Evolutionary conservation across 2,113 vertebrate genomes (phyloP).

Genomic region (Dicaeum eximium): DNA sequence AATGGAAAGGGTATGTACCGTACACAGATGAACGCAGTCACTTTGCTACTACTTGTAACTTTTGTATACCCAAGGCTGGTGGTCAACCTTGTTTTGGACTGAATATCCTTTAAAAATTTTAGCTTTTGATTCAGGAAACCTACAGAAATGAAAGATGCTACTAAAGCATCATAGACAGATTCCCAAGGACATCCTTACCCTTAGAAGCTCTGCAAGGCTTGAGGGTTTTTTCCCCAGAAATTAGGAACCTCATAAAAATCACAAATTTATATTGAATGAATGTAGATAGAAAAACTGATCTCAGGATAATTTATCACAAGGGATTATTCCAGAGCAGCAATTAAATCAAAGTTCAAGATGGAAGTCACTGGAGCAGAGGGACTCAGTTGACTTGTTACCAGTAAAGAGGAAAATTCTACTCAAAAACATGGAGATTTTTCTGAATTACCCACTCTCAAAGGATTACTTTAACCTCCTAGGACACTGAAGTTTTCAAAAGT

Average conservation of each 20-base stretch:
- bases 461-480: background rate
- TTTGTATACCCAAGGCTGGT: background rate
- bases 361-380: background rate
- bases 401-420: background rate
- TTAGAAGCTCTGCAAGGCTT: background rate
- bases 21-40: background rate
- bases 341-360: background rate
- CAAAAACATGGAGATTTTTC: background rate
- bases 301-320: background rate
- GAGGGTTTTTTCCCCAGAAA: background rate
- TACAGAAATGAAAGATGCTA: background rate
- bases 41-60: background rate
- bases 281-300: background rate
- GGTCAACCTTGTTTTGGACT: background rate
- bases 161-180: background rate
- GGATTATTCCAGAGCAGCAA: background rate
- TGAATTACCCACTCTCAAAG: background rate
- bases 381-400: background rate
- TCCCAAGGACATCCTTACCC: background rate
- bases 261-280: background rate
- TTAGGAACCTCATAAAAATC: background rate
- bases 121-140: background rate
- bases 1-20: background rate
- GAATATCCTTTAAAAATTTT: background rate
- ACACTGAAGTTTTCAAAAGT: background rate